These are phyloP conservation scores for Drosophila cracens DNA, from an alignment of 2,888 invertebrate genomes.

Conservation along the genomic window DNA sequence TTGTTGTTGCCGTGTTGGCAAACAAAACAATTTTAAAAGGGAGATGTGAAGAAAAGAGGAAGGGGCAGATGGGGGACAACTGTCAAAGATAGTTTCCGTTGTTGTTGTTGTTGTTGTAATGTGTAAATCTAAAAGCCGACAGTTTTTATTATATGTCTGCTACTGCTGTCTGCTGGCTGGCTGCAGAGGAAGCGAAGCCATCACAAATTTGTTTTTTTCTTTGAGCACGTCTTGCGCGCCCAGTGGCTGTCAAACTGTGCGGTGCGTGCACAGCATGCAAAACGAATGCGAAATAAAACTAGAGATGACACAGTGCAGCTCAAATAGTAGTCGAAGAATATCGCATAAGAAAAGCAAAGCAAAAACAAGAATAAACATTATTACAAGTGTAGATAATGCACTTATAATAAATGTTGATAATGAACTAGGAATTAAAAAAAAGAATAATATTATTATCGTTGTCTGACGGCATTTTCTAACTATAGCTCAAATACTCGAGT, in stretches of 20 bases:
- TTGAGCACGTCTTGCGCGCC: constrained; percentile 24
- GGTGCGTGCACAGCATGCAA: constrained; percentile 61
- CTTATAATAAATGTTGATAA: constrained; percentile 3
- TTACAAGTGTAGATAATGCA: neutral
- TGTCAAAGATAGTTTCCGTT: constrained; percentile 44
- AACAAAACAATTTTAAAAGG: constrained; percentile 52
- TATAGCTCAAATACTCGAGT: constrained; percentile 22
- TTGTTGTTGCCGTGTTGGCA: constrained; percentile 50
- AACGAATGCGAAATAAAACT: constrained; percentile 33
- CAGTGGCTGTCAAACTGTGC: constrained; percentile 59
- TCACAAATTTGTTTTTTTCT: constrained; percentile 16
- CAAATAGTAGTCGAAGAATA: neutral
- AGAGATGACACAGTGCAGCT: constrained; percentile 36
- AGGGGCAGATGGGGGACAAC: constrained; percentile 15
- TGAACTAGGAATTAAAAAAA: neutral
- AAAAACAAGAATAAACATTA: neutral
- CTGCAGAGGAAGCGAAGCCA: constrained; percentile 48
- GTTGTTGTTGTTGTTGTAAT: constrained; percentile 47
- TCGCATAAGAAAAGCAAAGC: neutral
- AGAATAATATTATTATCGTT: neutral
- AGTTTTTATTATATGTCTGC: constrained; percentile 46
- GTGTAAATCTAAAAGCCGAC: constrained; percentile 44
- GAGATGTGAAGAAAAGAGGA: neutral
- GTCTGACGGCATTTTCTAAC: constrained; percentile 42
- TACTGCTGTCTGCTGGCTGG: constrained; percentile 8